Evolutionary conservation across 2,888 invertebrate species (phyloP).

Genomic region (Syrphus vitripennis): DNA sequence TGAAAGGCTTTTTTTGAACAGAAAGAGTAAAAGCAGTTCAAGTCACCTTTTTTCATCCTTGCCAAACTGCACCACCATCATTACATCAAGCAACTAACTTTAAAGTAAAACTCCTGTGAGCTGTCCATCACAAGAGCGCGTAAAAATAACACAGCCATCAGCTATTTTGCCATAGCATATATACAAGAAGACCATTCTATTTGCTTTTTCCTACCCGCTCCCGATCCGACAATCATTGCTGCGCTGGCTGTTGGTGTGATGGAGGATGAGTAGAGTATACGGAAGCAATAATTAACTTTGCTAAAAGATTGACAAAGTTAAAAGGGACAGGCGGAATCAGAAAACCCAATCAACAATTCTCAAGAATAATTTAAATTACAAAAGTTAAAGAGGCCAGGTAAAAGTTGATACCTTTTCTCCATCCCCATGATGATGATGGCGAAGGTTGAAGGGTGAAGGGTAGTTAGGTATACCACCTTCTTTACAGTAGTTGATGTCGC

Average conservation of each 20-base stretch:
- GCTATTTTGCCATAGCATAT: not conserved
- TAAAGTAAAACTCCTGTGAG: slow-evolving; percentile 13
- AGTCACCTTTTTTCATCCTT: slow-evolving; percentile 26
- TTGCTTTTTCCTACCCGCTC: not conserved
- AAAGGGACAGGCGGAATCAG: slow-evolving; percentile 21
- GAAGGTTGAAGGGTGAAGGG: not conserved
- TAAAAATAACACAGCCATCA: not conserved
- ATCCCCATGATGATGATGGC: not conserved
- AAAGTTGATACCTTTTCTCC: slow-evolving; percentile 17
- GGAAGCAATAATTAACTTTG: slow-evolving; percentile 65
- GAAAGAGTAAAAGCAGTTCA: not conserved
- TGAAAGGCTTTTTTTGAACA: slow-evolving; percentile 49
- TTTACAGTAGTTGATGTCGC: not conserved
- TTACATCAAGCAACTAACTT: not conserved
- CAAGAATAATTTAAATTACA: slow-evolving; percentile 66
- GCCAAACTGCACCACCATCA: slow-evolving; percentile 16
- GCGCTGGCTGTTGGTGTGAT: not conserved
- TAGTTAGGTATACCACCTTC: too few species aligned
- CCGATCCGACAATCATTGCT: not conserved
- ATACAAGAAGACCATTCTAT: not conserved
- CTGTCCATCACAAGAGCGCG: slow-evolving; percentile 43
- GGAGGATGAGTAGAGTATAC: not conserved
- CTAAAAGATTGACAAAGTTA: slow-evolving; percentile 67
- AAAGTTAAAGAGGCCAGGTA: slow-evolving; percentile 46
- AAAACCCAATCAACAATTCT: slow-evolving; percentile 63